Base-by-base conservation (phyloP, 2,797 vertebrate genomes). In the Smutsia gigantea region DNA sequence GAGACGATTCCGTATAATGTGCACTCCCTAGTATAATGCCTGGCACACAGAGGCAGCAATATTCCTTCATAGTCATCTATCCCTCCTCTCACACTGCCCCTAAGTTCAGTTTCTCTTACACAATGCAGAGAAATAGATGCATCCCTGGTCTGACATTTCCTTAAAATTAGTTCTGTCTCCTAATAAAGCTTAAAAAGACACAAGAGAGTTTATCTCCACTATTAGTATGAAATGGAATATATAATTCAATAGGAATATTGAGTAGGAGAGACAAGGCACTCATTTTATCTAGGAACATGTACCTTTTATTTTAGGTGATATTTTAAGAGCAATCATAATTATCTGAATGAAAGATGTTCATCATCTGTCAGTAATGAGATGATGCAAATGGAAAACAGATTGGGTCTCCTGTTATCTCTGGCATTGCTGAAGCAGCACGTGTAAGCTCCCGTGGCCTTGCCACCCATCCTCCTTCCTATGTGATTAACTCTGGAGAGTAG, bases 91-190 rank as follows among this genome's bases (percentile, higher is more conserved):
- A 66, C 7, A 34, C 4, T 64, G 14, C 8, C 61, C 49, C 34
- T n/a, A 59, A 53, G 25, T 34, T 72, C 71, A 78, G 74, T 93
- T n/a, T 82, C 25, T 90, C n/a, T 75, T 13, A 31, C 13, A 81
- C 19, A 88, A 8, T 59, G 78, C 64, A 83, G 66, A 42, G 82
- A 95, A 82, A 75, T 6, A 95, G 64, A 94, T 15, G 69, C 25
- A 74, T 57, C 86, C 72, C 51, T 90, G 57, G 21, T 89, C 79
- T 93, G 55, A 37, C 11, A 79, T 93, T 93, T 92, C 79, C 49
- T 90, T 90, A 94, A 96, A 93, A 93, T 97, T 71, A 94, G 29
- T 78, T 83, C 19, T 77, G 29, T 75, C 49, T 83, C 49, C 39
- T 71, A 96, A 83, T 64, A 94, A 87, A 71, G 55, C 53, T 71